Conservation (phyloP, 2,888 invertebrate genomes). For the Oscheius sp. region DNA sequence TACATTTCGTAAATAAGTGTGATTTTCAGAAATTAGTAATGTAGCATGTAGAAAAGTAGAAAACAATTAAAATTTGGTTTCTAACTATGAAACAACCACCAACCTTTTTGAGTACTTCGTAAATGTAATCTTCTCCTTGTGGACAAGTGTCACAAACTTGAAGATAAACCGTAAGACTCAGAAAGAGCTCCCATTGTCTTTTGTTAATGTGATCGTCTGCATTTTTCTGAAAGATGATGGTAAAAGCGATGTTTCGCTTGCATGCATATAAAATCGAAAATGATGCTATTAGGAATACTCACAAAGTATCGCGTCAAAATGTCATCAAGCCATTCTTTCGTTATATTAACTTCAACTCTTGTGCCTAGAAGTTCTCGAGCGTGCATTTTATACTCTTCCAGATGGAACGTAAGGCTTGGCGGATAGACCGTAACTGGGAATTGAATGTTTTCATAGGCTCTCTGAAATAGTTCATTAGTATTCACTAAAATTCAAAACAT, state of each 20-base stretch:
- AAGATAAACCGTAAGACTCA: background rate
- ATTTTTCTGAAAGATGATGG: background rate
- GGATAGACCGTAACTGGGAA: slow-evolving; percentile 11
- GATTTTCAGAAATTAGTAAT: too few species aligned
- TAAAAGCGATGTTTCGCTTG: too few species aligned
- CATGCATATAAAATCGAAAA: too few species aligned
- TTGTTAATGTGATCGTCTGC: background rate
- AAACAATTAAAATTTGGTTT: too few species aligned
- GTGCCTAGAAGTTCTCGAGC: background rate
- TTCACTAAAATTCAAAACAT: too few species aligned
- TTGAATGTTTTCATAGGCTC: too few species aligned
- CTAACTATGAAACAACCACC: too few species aligned
- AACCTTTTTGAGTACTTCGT: background rate
- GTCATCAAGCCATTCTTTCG: background rate
- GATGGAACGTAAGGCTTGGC: background rate
- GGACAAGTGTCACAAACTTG: slow-evolving; percentile 1
- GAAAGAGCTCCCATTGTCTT: background rate
- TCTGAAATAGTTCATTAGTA: too few species aligned
- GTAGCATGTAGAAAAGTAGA: too few species aligned
- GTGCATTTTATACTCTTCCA: background rate
- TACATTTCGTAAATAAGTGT: background rate
- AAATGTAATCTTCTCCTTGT: background rate
- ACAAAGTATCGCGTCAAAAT: background rate
- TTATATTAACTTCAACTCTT: background rate
- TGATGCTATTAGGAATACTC: too few species aligned